Evolutionary conservation across 2,797 vertebrate species (phyloP), one percentile per base, ranked within the genome.

Genomic region (Oreortyx pictus): DNA sequence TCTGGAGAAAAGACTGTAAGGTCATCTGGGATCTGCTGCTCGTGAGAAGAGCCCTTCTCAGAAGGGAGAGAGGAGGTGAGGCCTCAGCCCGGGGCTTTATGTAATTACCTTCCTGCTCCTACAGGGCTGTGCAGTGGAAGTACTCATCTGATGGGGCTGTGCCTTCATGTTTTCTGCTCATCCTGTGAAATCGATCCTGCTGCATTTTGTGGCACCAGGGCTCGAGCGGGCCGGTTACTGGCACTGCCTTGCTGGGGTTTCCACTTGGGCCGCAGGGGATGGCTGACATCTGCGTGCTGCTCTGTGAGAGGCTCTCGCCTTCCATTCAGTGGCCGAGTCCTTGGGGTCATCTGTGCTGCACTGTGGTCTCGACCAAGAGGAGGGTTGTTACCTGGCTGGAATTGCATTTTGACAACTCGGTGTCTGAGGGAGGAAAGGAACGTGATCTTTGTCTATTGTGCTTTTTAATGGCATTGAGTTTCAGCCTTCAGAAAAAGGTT

Each of bases 301-400:
- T 43, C 9, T 2, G 25, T 0, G 0, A 19, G 61, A 46, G 39
- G 71, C 65, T 57, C 27, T 75, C 1, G 0, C 56, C 37, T 37
- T 68, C 29, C 6, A 2, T 27, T 7, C 41, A 17, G 18, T 35
- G 52, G 13, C 56, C 3, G 6, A 24, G 44, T 65, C 12, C 35
- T 78, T n/a, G 3, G 31, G 14, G 11, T 70, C n/a, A 12, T 56
- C 52, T 82, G 57, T 57, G 68, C 47, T 61, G 52, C 22, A 25
- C 46, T 44, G 15, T 39, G 44, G 46, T 37, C 82, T 66, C 25
- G 52, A 12, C 43, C 14, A 4, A 33, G 25, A 56, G 54, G 11
- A 18, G 20, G 60, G 22, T 61, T 50, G 57, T 59, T 41, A 17
- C n/a, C 2, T 0, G 2, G 33, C 46, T 50, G 20, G 44, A 50